Percentiles rank a stretch among this genome's conserved stretches.
Evolutionary conservation across 1,140 invertebrate genomes (phyloP).

Genomic region (Vanessa tameamea): DNA sequence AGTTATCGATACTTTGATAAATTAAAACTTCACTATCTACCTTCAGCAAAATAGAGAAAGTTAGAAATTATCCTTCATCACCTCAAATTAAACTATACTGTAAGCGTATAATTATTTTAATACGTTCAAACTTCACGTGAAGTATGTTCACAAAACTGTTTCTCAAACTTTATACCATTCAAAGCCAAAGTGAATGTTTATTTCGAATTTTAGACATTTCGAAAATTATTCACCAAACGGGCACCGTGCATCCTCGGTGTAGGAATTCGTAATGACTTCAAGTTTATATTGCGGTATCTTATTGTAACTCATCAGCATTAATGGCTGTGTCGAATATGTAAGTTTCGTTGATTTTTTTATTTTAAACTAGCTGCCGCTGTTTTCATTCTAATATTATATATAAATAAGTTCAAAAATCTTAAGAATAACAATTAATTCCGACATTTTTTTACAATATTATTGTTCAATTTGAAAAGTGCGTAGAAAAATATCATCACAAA

Average conservation of each 20-base stretch:
- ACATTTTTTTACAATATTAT: too few relatives aligned
- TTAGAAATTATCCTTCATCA: slow-evolving; percentile 13
- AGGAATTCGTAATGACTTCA: slow-evolving; percentile 15
- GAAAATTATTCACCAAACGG: background rate
- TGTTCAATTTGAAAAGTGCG: too few relatives aligned
- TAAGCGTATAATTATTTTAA: slow-evolving; percentile 22
- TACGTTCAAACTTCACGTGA: slow-evolving; percentile 13
- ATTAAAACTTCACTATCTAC: slow-evolving; percentile 3
- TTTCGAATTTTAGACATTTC: slow-evolving; percentile 23
- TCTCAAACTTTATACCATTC: slow-evolving; percentile 23
- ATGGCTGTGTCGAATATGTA: slow-evolving; percentile 5
- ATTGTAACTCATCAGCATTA: slow-evolving; percentile 15
- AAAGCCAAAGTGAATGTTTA: slow-evolving; percentile 21
- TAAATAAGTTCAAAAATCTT: too few relatives aligned
- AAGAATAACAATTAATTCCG: too few relatives aligned
- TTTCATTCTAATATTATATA: too few relatives aligned
- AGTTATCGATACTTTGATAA: background rate
- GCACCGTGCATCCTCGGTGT: slow-evolving; percentile 12
- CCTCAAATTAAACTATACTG: slow-evolving; percentile 16
- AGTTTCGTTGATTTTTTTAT: background rate
- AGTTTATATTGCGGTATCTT: slow-evolving; percentile 10
- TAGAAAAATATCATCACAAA: too few relatives aligned
- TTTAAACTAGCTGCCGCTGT: background rate
- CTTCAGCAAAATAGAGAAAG: slow-evolving; percentile 2
- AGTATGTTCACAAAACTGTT: slow-evolving; percentile 20